Base-by-base conservation (phyloP, 2,888 invertebrate genomes). In the Nomada hirtipes region DNA sequence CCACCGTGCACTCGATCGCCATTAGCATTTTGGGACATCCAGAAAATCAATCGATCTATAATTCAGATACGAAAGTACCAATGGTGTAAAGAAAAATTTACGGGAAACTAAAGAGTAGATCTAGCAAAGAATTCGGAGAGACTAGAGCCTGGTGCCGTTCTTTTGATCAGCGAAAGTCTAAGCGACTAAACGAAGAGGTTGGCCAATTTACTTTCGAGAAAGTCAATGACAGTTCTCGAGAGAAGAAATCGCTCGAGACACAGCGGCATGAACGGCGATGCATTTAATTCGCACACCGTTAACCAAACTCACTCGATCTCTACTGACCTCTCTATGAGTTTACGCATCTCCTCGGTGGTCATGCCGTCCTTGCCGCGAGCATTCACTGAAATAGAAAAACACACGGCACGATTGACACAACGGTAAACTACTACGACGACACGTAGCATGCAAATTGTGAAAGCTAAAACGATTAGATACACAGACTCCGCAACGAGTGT, bases 311-410 rank as follows among this genome's bases (percentile, higher is more conserved):
- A 89, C 88, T 88, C 88, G 86, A 91, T 88, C 90, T 89, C 91
- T 94, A 97, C 96, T 97, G 96, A 98, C 98, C 98, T 98, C 97
- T 98, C 98, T 95, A 98, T 97, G 95, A 98, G 97, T 96, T 98
- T 98, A 95, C 98, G 97, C 97, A 98, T 98, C 96, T 98, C 98
- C 96, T 98, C 98, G 95, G 97, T 97, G 95, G 97, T 96, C 96
- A 97, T 97, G 95, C 97, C 97, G 96, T 98, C 98, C 97, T 98
- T 98, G 96, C 95, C 94, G 95, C 95, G 95, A 95, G 95, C 95
- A 95, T 95, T 95, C 94, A 94, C 94, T 94, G 95, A 95, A 95
- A 95, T 95, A 95, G 95, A 95, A 94, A 94, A 94, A 95, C 93
- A 95, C 93, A 94, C 94, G 94, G 94, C 94, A 94, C 94, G 91